Base-by-base conservation (phyloP, 2,797 vertebrate genomes). In the Oceanodroma leucorhoa region DNA sequence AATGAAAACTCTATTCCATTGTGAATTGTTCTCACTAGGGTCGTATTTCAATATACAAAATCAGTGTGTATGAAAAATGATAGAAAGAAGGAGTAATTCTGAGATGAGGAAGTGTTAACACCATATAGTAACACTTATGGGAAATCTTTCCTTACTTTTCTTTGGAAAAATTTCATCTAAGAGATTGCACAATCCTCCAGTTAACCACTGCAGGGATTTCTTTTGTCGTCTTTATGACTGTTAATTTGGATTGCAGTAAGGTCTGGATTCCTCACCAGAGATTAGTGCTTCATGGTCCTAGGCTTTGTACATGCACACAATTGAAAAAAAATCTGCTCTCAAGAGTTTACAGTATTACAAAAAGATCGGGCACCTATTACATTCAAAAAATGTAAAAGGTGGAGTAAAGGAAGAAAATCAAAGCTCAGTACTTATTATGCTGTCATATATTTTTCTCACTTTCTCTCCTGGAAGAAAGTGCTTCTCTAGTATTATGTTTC, bases 231-330 rank as follows among this genome's bases (percentile, higher is more conserved):
- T 93, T 80, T 85, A 75, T 66, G 79, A 60, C 45, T 66, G 43
- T 80, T 94, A 84, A 82, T 93, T 95, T 94, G 75, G 58, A 55
- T 93, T 85, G 72, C 40, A 76, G 26, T 36, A 46, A 86, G 69
- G 76, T 57, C 82, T 88, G 24, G 24, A n/a, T 83, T 88, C 86
- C 70, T 90, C 83, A 72, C 50, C n/a, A 79, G 65, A 21, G 69
- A 91, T 86, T 38, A 36, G 18, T 36, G 66, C 22, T 65, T 64
- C 1, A 0, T 65, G 69, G 62, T 58, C 45, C n/a, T 45, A 64
- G 27, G 55, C 36, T 87, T 90, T 71, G 45, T 91, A 54, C 17
- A 14, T 8, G 15, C 38, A 58, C 65, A 53, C 27, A 81, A 91
- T 65, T 64, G 29, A 64, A 90, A 51, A 41, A 4, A 29, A 40